phyloP scores from a whole-genome alignment of 2,888 invertebrate genomes.

The Teleogryllus oceanicus region DNA sequence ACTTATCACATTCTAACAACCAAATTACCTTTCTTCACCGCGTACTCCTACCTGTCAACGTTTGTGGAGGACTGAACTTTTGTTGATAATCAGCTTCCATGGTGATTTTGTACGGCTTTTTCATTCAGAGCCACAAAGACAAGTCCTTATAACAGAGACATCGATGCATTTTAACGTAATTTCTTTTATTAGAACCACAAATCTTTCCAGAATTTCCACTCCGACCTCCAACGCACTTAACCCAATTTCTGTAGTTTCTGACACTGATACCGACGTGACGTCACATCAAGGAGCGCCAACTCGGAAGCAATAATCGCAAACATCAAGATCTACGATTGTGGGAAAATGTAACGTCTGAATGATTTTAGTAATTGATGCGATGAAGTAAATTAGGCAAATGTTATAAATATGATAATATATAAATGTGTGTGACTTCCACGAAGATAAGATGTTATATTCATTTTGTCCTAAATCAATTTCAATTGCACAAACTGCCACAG shows the following conservation, averaged over 20 bases:
- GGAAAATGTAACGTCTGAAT: too few species aligned
- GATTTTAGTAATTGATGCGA: too few species aligned
- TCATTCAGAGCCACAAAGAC: neutral
- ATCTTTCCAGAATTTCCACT: constrained; percentile 26
- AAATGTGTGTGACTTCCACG: too few species aligned
- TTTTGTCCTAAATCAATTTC: too few species aligned
- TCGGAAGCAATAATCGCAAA: neutral
- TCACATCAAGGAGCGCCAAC: neutral
- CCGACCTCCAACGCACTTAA: constrained; percentile 29
- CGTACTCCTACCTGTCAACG: constrained; percentile 37
- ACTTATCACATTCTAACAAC: too few species aligned
- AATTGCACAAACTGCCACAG: too few species aligned
- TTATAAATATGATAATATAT: too few species aligned
- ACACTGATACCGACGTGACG: constrained; percentile 29
- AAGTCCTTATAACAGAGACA: neutral
- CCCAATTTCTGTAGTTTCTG: constrained; percentile 29
- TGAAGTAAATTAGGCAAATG: too few species aligned
- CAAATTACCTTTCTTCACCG: constrained; percentile 20
- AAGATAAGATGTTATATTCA: too few species aligned
- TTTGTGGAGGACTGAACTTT: constrained; percentile 37
- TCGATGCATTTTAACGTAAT: constrained; percentile 27
- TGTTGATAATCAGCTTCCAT: constrained; percentile 39
- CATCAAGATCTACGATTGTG: neutral
- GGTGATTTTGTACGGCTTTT: neutral
- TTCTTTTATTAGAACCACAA: constrained; percentile 29